Evolutionary conservation across 2,797 vertebrate genomes (phyloP).

Genomic region (Pipistrellus kuhlii): DNA sequence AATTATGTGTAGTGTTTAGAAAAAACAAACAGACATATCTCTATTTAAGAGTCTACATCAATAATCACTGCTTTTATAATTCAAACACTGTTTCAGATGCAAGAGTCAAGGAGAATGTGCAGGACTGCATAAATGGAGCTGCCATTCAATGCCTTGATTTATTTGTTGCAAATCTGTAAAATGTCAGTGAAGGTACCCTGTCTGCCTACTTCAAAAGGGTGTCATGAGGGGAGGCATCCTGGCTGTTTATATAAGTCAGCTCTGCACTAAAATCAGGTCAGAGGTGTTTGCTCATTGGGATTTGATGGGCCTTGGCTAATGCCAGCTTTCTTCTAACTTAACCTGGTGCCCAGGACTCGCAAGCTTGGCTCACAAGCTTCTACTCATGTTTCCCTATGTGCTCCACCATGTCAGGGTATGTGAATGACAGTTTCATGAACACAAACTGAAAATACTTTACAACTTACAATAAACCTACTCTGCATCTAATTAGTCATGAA

Average conservation of each 20-base stretch:
- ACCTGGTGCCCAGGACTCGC: not conserved
- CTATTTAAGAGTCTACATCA: not conserved
- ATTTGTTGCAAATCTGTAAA: slow-evolving; percentile 21
- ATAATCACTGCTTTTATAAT: slow-evolving; percentile 9
- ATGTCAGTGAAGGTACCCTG: not conserved
- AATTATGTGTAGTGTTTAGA: too few species aligned
- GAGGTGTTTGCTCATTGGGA: not conserved
- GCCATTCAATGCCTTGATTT: slow-evolving; percentile 10
- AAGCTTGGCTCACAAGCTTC: not conserved
- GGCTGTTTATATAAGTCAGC: not conserved
- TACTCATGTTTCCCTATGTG: not conserved
- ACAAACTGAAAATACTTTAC: slow-evolving; percentile 22
- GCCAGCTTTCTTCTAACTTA: not conserved
- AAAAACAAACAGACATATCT: not conserved
- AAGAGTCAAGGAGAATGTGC: not conserved
- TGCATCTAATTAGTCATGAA: slow-evolving; percentile 10
- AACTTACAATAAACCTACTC: slow-evolving; percentile 32
- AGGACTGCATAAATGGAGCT: not conserved
- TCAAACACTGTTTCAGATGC: not conserved
- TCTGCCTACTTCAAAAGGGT: not conserved
- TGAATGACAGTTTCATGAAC: not conserved
- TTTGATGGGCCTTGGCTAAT: not conserved
- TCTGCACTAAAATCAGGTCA: not conserved
- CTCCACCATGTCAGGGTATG: not conserved
- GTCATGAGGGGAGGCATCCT: not conserved